Evolutionary conservation across 2,113 vertebrate species (phyloP).

Genomic region (Dermatemys mawii): DNA sequence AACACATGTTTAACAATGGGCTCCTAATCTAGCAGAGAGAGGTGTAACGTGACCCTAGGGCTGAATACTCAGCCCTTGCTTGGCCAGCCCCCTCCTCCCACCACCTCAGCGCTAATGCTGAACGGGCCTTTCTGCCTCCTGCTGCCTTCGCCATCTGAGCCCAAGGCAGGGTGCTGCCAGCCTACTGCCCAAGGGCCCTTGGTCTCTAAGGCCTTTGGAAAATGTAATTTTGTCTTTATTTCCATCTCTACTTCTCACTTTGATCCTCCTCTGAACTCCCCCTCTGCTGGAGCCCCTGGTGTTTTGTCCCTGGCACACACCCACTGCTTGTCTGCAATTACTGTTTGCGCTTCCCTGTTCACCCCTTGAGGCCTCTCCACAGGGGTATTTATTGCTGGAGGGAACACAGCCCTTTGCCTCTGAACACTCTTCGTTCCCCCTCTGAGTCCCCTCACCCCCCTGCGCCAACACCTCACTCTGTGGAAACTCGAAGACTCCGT

Average conservation of each 20-base stretch:
- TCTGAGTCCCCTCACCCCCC: too few relatives aligned
- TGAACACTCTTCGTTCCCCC: rapidly evolving
- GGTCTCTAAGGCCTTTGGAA: neutral
- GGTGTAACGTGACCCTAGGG: too few relatives aligned
- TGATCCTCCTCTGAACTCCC: rapidly evolving
- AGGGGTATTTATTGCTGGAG: neutral
- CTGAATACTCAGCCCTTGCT: neutral
- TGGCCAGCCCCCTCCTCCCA: too few relatives aligned
- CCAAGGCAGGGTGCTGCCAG: too few relatives aligned
- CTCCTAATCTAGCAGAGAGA: neutral
- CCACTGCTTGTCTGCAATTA: neutral
- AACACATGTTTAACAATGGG: neutral
- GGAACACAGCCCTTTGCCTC: rapidly evolving
- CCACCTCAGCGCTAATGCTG: too few relatives aligned
- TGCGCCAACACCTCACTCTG: neutral
- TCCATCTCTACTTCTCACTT: neutral
- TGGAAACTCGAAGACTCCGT: neutral
- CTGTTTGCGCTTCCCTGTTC: neutral
- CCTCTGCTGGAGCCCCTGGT: rapidly evolving
- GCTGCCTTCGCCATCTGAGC: too few relatives aligned
- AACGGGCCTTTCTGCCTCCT: too few relatives aligned
- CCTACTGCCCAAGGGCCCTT: neutral
- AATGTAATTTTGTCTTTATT: neutral
- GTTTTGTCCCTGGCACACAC: neutral
- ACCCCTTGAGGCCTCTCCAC: neutral